Conservation (phyloP, 2,888 invertebrate species). For the Ernsta delagoae region DNA sequence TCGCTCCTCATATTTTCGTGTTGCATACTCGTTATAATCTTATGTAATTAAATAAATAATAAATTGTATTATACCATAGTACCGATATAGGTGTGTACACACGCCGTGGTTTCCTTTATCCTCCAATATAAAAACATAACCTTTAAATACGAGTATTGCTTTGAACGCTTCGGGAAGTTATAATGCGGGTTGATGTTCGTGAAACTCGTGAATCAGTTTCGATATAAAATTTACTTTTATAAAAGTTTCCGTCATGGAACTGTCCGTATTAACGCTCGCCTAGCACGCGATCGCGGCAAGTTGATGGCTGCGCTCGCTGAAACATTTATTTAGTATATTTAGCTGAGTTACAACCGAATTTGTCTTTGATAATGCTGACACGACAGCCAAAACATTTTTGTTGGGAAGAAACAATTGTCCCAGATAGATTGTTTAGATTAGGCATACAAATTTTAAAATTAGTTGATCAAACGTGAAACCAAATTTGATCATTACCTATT, state of each 20-base stretch:
- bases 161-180: neutral
- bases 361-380: neutral
- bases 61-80: too few relatives aligned
- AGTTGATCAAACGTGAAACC: too few relatives aligned
- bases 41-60: too few relatives aligned
- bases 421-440: too few relatives aligned
- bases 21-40: too few relatives aligned
- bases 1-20: too few relatives aligned
- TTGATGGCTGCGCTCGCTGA: neutral
- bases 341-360: neutral
- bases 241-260: conserved; percentile 5
- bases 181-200: conserved; percentile 3
- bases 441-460: too few relatives aligned
- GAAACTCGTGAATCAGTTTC: conserved; percentile 11
- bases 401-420: too few relatives aligned
- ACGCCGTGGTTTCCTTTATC: too few relatives aligned
- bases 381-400: too few relatives aligned
- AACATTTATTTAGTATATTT: neutral
- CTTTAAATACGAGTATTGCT: neutral
- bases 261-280: conserved; percentile 1
- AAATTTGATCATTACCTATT: too few relatives aligned
- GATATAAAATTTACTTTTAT: neutral
- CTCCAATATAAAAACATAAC: neutral
- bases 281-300: neutral
- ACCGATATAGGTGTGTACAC: too few relatives aligned